phyloP scores from a whole-genome alignment of 2,888 invertebrate species.

The Hylaea fasciaria region DNA sequence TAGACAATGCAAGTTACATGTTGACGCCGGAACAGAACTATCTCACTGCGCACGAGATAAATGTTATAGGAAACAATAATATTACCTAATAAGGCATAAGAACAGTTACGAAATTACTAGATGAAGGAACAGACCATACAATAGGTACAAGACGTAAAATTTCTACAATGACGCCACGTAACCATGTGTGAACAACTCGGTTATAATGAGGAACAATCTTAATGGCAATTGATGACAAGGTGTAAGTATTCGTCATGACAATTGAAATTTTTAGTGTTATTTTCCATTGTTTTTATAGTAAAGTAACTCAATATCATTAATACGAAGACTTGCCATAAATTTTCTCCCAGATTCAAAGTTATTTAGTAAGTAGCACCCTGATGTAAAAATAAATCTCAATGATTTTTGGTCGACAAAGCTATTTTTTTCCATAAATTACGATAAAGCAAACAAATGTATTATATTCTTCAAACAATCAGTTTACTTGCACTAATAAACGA shows the following conservation, averaged over 20 bases:
- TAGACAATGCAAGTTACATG: conserved; percentile 18
- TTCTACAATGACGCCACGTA: conserved; percentile 45
- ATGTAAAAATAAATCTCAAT: too few species aligned
- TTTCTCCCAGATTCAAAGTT: too few species aligned
- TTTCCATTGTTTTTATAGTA: too few species aligned
- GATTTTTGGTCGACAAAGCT: too few species aligned
- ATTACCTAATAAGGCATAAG: conserved; percentile 53
- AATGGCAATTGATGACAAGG: conserved; percentile 20
- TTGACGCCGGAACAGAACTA: conserved; percentile 24
- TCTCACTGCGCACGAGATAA: conserved; percentile 16
- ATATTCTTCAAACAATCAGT: background rate
- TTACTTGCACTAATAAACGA: conserved; percentile 11
- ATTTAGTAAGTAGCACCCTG: too few species aligned
- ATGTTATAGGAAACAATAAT: conserved; percentile 46
- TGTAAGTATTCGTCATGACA: conserved; percentile 10
- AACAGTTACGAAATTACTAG: conserved; percentile 47
- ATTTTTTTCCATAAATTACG: too few species aligned
- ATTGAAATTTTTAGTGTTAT: background rate
- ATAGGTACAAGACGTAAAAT: conserved; percentile 46
- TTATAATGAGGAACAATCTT: conserved; percentile 31
- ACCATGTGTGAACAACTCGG: conserved; percentile 41
- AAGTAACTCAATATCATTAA: too few species aligned
- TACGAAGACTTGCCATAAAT: too few species aligned
- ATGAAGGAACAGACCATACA: conserved; percentile 42
- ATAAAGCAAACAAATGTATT: background rate